Percentiles rank a stretch among this genome's conserved stretches.
These are phyloP conservation scores for Bovichtus diacanthus DNA, from an alignment of 2,797 vertebrate genomes.

Conservation along the genomic window DNA sequence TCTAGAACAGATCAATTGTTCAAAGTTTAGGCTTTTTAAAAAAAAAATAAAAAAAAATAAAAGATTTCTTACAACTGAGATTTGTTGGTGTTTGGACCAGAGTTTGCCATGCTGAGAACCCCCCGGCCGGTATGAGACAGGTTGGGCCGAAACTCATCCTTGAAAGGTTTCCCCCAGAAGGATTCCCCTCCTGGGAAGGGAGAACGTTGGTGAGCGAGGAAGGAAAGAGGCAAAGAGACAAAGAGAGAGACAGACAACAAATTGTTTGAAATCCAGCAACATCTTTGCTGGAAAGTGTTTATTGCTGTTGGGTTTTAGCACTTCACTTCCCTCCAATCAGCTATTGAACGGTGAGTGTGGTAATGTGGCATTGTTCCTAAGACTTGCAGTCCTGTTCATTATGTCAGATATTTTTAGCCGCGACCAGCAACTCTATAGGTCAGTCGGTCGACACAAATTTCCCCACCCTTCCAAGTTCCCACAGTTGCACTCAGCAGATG, in stretches of 20 bases:
- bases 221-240: background rate
- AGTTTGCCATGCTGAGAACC: constrained; percentile 98
- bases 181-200: constrained; percentile 91
- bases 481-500: too few relatives aligned
- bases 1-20: background rate
- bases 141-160: constrained; percentile 95
- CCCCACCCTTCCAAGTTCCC: too few relatives aligned
- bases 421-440: too few relatives aligned
- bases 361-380: background rate
- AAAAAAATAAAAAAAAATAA: background rate
- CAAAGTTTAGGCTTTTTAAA: background rate
- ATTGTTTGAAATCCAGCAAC: background rate
- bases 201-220: background rate
- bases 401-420: too few relatives aligned
- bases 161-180: constrained; percentile 94
- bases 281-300: background rate
- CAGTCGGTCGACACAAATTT: too few relatives aligned
- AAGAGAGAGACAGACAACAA: background rate
- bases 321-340: background rate
- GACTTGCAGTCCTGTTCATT: too few relatives aligned
- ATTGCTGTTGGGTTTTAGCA: background rate
- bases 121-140: constrained; percentile 95
- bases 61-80: constrained; percentile 97
- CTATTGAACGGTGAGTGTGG: background rate
- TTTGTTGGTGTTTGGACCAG: constrained; percentile 96